Evolutionary conservation across 1,140 invertebrate genomes (phyloP), one percentile per base, ranked within the genome.

Genomic region (Halesus radiatus): DNA sequence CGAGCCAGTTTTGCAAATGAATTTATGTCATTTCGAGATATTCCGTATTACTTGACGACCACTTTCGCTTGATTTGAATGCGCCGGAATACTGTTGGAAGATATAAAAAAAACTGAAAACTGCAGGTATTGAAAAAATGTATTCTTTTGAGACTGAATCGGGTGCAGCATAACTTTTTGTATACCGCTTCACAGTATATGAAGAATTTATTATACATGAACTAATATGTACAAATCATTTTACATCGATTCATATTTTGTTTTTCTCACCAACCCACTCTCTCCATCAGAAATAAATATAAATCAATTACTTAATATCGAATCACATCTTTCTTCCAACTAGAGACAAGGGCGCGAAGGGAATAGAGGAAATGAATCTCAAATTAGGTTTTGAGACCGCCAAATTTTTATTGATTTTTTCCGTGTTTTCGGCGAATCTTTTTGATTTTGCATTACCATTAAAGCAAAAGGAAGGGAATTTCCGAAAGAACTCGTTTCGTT

Each of bases 291-390:
- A 29, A 66, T 26, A 32, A 66, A 29, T 66, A 3, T 66, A 66
- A 66, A 66, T 66, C 62, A 66, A 66, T 66, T 29, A 66, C 16
- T 16, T n/a, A 32, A 66, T 26, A 66, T 66, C 62, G 29, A 66
- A 66, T 66, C 62, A 66, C 13, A 6, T 66, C 29, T 66, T 66
- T 23, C 22, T 66, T 32, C 62, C 23, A 66, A 32, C 29, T 32
- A 26, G 16, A 66, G 16, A 66, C 62, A 66, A 66, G 62, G 16
- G 62, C 22, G 62, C 29, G 5, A 3, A 5, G 62, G 29, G 62
- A 66, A 66, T 66, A 15, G 62, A 66, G 62, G 62, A 66, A 66
- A 66, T 66, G 62, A 66, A 26, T 66, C 62, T 29, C 22, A 32
- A 66, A 66, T 29, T 66, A 32, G 16, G 29, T 66, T 66, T 66